A percentile compares a stretch with the other conserved stretches of the same genome.
These are phyloP conservation scores for Crotalus horridus DNA, from an alignment of 2,113 vertebrate species.

Conservation along the genomic window DNA sequence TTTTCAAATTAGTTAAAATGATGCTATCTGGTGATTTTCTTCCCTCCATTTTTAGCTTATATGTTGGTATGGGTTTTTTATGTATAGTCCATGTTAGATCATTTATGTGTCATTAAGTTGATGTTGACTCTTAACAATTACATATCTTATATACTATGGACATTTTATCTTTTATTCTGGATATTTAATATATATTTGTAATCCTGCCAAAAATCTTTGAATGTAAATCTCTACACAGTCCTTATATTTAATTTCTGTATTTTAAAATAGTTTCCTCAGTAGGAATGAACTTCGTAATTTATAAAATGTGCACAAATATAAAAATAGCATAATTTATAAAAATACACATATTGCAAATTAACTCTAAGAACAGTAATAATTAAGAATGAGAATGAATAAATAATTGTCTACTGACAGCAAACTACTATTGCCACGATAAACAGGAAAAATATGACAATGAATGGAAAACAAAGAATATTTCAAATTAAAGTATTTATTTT, in stretches of 20 bases:
- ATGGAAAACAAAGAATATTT: neutral
- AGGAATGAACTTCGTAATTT: neutral
- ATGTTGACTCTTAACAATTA: neutral
- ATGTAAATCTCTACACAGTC: neutral
- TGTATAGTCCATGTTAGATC: neutral
- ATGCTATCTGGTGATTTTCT: neutral
- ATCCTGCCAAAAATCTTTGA: neutral
- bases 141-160: neutral
- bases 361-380: neutral
- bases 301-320: neutral
- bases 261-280: neutral
- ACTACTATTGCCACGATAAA: neutral
- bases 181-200: neutral
- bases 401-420: neutral
- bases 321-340: neutral
- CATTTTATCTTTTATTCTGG: neutral
- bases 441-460: neutral
- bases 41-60: neutral
- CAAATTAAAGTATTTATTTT: conserved; percentile 24
- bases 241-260: neutral
- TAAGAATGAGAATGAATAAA: neutral
- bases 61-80: neutral
- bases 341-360: neutral
- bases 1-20: neutral
- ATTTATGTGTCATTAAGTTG: neutral